phyloP scores from a whole-genome alignment of 2,113 vertebrate genomes.

The Toxostoma redivivum region DNA sequence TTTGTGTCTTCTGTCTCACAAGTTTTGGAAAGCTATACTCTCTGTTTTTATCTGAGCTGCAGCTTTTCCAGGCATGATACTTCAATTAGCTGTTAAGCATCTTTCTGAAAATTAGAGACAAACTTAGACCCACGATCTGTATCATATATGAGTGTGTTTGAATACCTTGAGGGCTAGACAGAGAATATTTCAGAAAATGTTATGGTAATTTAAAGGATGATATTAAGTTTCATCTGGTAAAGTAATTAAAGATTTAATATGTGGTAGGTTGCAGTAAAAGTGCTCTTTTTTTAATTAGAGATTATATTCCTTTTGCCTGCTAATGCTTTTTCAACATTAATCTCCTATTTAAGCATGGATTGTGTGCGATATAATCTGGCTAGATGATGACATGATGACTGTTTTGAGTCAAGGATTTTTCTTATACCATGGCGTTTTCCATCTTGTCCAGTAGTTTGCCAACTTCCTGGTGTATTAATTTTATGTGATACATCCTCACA shows the following conservation, averaged over 20 bases:
- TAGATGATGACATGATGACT: not conserved
- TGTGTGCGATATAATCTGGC: not conserved
- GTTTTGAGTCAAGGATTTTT: not conserved
- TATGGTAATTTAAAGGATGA: constrained; percentile 56
- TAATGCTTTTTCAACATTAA: constrained; percentile 15
- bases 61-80: not conserved
- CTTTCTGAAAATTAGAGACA: constrained; percentile 65
- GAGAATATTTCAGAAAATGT: constrained; percentile 53
- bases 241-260: constrained; percentile 66
- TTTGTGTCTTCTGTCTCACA: not conserved
- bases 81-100: constrained; percentile 69
- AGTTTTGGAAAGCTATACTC: not conserved
- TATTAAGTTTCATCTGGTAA: constrained; percentile 62
- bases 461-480: not conserved
- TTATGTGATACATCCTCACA: not conserved
- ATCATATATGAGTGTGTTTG: constrained; percentile 45
- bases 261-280: constrained; percentile 37
- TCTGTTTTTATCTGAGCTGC: not conserved
- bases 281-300: constrained; percentile 35
- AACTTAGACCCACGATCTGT: constrained; percentile 45
- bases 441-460: not conserved
- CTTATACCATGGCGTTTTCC: not conserved
- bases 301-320: constrained; percentile 20
- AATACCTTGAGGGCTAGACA: constrained; percentile 61
- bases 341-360: not conserved